phyloP scores from a whole-genome alignment of 92 coral and sea anemone genomes.

The Zoanthus solanderi region DNA sequence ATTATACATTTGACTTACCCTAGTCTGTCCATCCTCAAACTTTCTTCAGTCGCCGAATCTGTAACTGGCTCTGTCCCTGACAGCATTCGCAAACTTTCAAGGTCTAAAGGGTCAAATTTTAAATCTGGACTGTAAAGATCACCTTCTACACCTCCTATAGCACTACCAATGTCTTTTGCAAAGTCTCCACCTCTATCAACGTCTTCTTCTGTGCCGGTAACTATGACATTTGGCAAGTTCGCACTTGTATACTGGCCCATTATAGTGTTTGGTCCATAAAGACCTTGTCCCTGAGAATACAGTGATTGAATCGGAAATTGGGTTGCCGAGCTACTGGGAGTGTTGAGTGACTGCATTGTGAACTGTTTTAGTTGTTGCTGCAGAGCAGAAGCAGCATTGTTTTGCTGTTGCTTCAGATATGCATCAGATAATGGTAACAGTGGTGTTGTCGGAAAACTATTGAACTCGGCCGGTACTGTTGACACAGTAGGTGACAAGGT shows the following conservation, averaged over 20 bases:
- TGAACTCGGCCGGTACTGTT: conserved; percentile 81
- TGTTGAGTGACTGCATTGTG: conserved; percentile 28
- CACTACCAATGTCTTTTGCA: conserved; percentile 77
- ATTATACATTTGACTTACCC: conserved; percentile 62
- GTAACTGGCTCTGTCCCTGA: conserved; percentile 90
- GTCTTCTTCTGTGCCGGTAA: conserved; percentile 82
- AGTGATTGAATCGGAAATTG: conserved; percentile 26
- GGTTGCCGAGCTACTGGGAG: conserved; percentile 12
- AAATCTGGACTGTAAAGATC: conserved; percentile 37
- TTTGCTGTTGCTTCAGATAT: conserved; percentile 82
- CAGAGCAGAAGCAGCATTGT: conserved; percentile 52
- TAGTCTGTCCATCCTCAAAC: conserved; percentile 80
- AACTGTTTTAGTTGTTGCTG: conserved; percentile 84
- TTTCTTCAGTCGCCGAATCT: conserved; percentile 89
- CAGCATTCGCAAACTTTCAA: conserved; percentile 88
- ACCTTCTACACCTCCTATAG: conserved; percentile 59
- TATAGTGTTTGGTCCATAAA: conserved; percentile 39
- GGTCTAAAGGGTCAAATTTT: conserved; percentile 80
- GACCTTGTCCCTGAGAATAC: conserved; percentile 35
- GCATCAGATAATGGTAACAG: conserved; percentile 80
- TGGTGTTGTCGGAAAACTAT: conserved; percentile 75
- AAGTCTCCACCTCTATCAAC: conserved; percentile 73
- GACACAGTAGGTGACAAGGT: conserved; percentile 83
- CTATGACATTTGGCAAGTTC: conserved; percentile 83
- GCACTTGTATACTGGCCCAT: conserved; percentile 38